A percentile compares a stretch with the other conserved stretches of the same genome.
Conservation (phyloP, 2,797 vertebrate species). For the Acipenser oxyrinchus region DNA sequence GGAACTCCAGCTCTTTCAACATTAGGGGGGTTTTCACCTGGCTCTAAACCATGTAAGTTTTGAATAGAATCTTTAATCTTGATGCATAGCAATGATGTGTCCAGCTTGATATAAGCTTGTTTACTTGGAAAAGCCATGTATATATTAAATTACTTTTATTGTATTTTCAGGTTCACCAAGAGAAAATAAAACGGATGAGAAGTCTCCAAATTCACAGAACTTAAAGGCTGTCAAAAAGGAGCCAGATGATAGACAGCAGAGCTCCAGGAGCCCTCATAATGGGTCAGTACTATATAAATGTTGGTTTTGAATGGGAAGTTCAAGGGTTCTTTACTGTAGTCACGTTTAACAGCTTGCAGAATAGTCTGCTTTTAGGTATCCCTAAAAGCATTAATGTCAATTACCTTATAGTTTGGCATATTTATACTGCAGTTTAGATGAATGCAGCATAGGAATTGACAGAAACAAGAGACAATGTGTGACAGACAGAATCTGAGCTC, state of each 20-base stretch:
- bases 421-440: too few relatives aligned
- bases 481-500: too few relatives aligned
- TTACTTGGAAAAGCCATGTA: not conserved
- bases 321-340: not conserved
- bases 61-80: not conserved
- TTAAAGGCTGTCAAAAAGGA: conserved; percentile 85
- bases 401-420: too few relatives aligned
- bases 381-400: too few relatives aligned
- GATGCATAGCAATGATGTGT: not conserved
- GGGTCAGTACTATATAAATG: conserved; percentile 60
- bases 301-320: too few relatives aligned
- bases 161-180: conserved; percentile 71
- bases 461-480: too few relatives aligned
- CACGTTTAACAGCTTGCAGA: not conserved
- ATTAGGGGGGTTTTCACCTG: conserved; percentile 90
- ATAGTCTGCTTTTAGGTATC: too few relatives aligned
- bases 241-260: conserved; percentile 74
- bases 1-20: conserved; percentile 90
- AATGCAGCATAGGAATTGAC: too few relatives aligned
- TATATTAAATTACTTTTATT: not conserved
- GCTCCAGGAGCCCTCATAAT: conserved; percentile 90
- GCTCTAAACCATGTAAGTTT: conserved; percentile 84
- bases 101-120: not conserved
- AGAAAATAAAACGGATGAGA: conserved; percentile 82
- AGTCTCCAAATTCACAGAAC: conserved; percentile 69